These are phyloP conservation scores for Cheilosia soror DNA, from an alignment of 2,888 invertebrate genomes.

Conservation along the genomic window DNA sequence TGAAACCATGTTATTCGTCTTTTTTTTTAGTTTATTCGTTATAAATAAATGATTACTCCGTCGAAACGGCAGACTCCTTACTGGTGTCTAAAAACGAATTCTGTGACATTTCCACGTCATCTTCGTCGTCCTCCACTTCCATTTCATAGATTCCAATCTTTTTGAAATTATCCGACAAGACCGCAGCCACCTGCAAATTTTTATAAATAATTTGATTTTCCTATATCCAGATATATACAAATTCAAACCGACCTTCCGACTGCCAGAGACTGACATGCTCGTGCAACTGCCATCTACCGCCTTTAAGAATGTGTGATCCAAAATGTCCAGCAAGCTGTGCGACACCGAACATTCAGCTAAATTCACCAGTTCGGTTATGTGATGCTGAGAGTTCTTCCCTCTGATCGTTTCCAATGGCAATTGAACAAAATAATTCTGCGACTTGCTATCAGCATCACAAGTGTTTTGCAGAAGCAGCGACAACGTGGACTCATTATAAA, in stretches of 20 bases:
- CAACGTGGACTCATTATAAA: constrained; percentile 87
- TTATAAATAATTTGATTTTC: neutral
- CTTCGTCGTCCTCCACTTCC: constrained; percentile 96
- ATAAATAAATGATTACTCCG: constrained; percentile 36
- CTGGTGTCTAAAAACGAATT: constrained; percentile 82
- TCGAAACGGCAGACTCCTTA: constrained; percentile 80
- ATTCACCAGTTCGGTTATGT: constrained; percentile 78
- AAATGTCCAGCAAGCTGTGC: constrained; percentile 85
- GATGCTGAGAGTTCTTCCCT: constrained; percentile 83
- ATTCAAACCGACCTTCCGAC: constrained; percentile 83
- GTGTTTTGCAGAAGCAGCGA: constrained; percentile 89
- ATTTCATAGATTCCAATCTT: constrained; percentile 95
- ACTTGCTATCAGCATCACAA: constrained; percentile 84
- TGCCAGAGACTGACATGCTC: constrained; percentile 93
- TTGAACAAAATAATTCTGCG: constrained; percentile 84
- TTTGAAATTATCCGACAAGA: constrained; percentile 90
- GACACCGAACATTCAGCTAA: constrained; percentile 79
- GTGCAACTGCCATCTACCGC: constrained; percentile 88
- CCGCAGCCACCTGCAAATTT: constrained; percentile 88
- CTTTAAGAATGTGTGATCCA: constrained; percentile 85
- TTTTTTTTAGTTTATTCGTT: neutral
- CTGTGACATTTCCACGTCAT: constrained; percentile 87
- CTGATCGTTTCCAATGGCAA: constrained; percentile 82
- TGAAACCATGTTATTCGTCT: neutral
- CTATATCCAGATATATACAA: neutral